A percentile compares a stretch with the other conserved stretches of the same genome.
These are phyloP conservation scores for Pectinophora gossypiella DNA, from an alignment of 1,140 invertebrate genomes.

Conservation along the genomic window DNA sequence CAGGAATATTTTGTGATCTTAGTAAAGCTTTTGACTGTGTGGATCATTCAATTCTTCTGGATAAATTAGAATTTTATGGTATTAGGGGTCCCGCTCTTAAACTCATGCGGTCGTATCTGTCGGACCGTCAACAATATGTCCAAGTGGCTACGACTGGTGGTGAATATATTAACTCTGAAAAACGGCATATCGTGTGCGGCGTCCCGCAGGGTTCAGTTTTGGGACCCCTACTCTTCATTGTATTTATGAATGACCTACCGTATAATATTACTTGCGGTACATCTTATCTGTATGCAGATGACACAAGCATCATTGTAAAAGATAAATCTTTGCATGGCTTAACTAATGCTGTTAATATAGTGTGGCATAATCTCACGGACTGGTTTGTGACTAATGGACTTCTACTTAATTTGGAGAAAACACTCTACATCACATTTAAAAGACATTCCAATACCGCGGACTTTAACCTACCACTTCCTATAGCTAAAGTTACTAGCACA, in stretches of 20 bases:
- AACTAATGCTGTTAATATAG: not conserved
- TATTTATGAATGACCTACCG: not conserved
- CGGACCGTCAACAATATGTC: not conserved
- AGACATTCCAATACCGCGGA: too few relatives aligned
- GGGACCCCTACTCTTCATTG: not conserved
- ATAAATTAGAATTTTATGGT: constrained; percentile 1
- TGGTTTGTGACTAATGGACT: not conserved
- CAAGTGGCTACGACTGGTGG: not conserved
- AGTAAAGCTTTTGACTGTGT: constrained; percentile 1
- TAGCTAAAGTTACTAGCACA: too few relatives aligned
- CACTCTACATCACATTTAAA: not conserved
- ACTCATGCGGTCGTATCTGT: not conserved
- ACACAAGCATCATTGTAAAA: not conserved
- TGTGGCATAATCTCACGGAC: not conserved
- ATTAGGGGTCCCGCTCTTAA: not conserved
- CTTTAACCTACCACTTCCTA: too few relatives aligned
- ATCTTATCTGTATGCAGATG: not conserved
- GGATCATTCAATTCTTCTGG: not conserved
- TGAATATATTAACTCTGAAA: not conserved
- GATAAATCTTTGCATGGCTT: not conserved
- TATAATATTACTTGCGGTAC: not conserved
- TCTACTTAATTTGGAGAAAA: not conserved
- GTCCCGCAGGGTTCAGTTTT: not conserved
- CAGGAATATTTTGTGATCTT: not conserved
- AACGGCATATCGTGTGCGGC: not conserved